These are phyloP conservation scores for Epirrhoe alternata DNA, from an alignment of 2,888 invertebrate genomes.

Conservation along the genomic window DNA sequence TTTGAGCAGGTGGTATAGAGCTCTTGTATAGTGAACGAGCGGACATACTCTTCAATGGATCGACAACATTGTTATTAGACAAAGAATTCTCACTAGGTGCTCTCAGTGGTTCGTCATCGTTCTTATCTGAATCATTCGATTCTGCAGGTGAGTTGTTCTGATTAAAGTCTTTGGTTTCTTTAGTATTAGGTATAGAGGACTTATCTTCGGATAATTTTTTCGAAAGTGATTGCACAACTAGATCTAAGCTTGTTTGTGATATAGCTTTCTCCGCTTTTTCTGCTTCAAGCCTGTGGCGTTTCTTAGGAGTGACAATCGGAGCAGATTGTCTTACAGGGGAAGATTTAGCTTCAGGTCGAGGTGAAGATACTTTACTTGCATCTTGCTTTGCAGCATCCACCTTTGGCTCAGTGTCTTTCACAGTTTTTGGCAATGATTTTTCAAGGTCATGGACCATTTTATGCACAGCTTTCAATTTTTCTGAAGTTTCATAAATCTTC, in stretches of 20 bases:
- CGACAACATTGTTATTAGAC: constrained; percentile 56
- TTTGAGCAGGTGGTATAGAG: constrained; percentile 78
- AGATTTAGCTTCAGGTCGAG: constrained; percentile 69
- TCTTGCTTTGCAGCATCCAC: constrained; percentile 66
- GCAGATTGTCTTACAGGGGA: constrained; percentile 72
- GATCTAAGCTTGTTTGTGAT: constrained; percentile 71
- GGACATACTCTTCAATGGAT: constrained; percentile 81
- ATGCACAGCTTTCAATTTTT: constrained; percentile 80
- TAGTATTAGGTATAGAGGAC: constrained; percentile 49
- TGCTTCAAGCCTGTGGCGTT: constrained; percentile 88
- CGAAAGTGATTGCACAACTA: constrained; percentile 79
- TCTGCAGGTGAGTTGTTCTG: constrained; percentile 67
- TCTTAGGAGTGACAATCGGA: constrained; percentile 89
- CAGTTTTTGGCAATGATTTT: constrained; percentile 72
- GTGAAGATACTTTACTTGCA: constrained; percentile 65
- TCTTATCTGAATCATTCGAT: constrained; percentile 57
- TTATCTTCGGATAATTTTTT: constrained; percentile 80
- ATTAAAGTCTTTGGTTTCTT: constrained; percentile 67
- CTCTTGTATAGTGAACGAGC: constrained; percentile 80
- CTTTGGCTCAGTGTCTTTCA: constrained; percentile 68
- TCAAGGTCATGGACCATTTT: constrained; percentile 80
- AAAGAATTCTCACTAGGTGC: constrained; percentile 47
- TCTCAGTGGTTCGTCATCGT: constrained; percentile 47
- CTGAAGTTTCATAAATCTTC: constrained; percentile 80
- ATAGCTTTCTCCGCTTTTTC: constrained; percentile 80